Evolutionary conservation across 2,797 vertebrate species (phyloP), one percentile per base, ranked within the genome.

Genomic region (Tympanoctomys barrerae): DNA sequence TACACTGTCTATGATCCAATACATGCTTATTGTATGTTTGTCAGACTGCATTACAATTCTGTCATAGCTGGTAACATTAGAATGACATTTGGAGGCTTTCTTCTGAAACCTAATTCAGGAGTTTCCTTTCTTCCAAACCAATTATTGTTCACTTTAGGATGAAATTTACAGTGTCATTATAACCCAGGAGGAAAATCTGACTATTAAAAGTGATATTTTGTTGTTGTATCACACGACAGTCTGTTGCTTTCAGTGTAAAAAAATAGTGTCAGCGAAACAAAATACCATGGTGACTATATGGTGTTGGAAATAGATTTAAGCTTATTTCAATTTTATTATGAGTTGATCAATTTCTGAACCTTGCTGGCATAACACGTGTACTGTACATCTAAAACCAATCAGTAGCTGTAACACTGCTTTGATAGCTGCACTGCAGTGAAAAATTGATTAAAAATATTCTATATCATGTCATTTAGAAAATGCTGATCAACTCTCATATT

Each of bases 401-500:
- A 87, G 18, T 92, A 73, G 46, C 0, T 0, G 39, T 87, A 85
- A 62, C n/a, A 85, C 39, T 92, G 88, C 42, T 96, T 94, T 2
- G 82, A 2, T 85, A 57, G 80, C 90, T 95, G 18, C 61, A 61
- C 62, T 61, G 21, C 31, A 64, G 31, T 86, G 31, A 93, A 94
- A 91, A 91, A 62, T 39, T 92, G 78, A 77, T 36, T 87, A 91
- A 87, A 94, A 77, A 64, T 73, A 85, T 97, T 42, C 2, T 87
- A 83, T 70, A 91, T 90, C 42, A 3, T 81, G 46, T 96, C 83
- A 49, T 66, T 97, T 91, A 95, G 16, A 96, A 97, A 94, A 96
- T 96, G 77, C 79, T 73, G 91, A 93, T 96, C 91, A 82, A 13
- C 9, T 91, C 33, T 87, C 84, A 70, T 49, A 21, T 92, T 95